Conservation (phyloP, 1,140 invertebrate genomes). For the Hyphantria cunea region DNA sequence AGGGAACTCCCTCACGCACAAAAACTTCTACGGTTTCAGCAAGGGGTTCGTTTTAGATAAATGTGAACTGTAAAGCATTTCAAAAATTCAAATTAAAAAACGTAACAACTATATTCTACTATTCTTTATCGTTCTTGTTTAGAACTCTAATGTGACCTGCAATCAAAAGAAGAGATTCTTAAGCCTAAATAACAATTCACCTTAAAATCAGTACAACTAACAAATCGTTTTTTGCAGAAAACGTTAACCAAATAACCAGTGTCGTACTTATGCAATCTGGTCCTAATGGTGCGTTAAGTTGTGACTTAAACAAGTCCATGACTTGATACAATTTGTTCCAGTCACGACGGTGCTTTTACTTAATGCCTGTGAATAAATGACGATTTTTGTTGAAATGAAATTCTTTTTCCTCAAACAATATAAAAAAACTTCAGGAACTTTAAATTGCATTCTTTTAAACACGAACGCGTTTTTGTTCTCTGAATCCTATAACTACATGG, state of each 20-base stretch:
- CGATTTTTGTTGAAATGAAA: slow-evolving; percentile 1
- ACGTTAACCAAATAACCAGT: slow-evolving; percentile 73
- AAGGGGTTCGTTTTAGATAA: too few species aligned
- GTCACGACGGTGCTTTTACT: slow-evolving; percentile 25
- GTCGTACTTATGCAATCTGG: slow-evolving; percentile 68
- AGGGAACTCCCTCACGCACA: too few species aligned
- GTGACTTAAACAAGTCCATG: slow-evolving; percentile 69
- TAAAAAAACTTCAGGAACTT: background rate
- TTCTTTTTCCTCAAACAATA: background rate
- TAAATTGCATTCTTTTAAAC: background rate
- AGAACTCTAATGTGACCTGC: too few species aligned
- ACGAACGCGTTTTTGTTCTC: too few species aligned
- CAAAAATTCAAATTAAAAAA: too few species aligned
- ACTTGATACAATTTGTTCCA: slow-evolving; percentile 61
- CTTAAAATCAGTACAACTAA: slow-evolving; percentile 10
- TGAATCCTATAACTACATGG: too few species aligned
- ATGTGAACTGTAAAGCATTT: too few species aligned
- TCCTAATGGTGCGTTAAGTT: slow-evolving; percentile 72
- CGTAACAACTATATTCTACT: too few species aligned
- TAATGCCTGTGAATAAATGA: slow-evolving; percentile 15
- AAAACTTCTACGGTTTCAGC: too few species aligned
- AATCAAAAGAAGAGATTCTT: background rate
- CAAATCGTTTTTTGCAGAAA: slow-evolving; percentile 69
- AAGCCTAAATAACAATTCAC: background rate
- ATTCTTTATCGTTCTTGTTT: too few species aligned